Evolutionary conservation across 2,888 invertebrate genomes (phyloP), one percentile per base, ranked within the genome.

Genomic region (Acleris emargana): DNA sequence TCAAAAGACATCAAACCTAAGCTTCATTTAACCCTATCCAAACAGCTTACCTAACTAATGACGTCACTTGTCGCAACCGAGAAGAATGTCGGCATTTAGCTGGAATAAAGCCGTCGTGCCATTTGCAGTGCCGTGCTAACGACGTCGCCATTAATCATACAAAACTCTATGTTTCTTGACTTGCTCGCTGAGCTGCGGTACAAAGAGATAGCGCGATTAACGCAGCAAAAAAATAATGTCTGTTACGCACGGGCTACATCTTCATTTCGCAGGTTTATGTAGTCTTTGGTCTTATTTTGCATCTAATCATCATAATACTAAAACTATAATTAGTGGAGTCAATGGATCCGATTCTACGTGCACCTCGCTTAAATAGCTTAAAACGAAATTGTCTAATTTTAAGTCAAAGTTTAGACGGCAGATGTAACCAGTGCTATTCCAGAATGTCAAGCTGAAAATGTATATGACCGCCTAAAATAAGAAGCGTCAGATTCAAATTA

Each of bases 91-190:
- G 81, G 77, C 78, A 82, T 78, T 83, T 81, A 79, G 77, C 73
- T 73, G 71, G 78, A 83, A 85, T 85, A 83, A 84, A 86, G 85
- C 82, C 83, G 79, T 78, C 74, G 67, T 84, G 84, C 83, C 83
- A 84, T 80, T 82, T 78, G 78, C 88, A 87, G 83, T 77, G 77
- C 69, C 73, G 71, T 59, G 73, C 82, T 87, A 87, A 86, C 84
- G 86, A 85, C 79, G 78, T 67, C 71, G 72, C 78, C 86, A 88
- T 89, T 87, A 87, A 88, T 87, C 86, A 88, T 80, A 84, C 77
- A 80, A 80, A 82, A 82, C 81, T 81, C 80, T 76, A 73, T 76
- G 73, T 73, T 74, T 78, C 81, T 81, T 78, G 76, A 80, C 77
- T 84, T 76, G 76, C 70, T 72, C 69, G 69, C 71, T 75, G 70